These are phyloP conservation scores for Aphelenchoides besseyi DNA, from an alignment of 1,140 invertebrate genomes.

Conservation along the genomic window DNA sequence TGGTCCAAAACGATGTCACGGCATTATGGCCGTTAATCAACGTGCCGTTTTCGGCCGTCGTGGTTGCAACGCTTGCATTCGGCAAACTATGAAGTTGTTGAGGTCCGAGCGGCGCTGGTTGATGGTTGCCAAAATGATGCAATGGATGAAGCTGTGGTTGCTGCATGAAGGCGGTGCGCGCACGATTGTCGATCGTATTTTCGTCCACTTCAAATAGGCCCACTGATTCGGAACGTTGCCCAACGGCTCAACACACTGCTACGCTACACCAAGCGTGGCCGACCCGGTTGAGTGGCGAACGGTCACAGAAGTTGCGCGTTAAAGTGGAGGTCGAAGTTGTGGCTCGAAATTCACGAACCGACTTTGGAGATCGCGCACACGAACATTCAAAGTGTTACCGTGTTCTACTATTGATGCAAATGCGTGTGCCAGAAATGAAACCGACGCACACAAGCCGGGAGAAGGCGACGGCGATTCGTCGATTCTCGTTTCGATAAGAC, in stretches of 20 bases:
- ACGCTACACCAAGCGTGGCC: not conserved
- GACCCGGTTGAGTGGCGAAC: not conserved
- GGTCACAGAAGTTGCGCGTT: not conserved
- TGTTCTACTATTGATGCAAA: not conserved
- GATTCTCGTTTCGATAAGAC: not conserved
- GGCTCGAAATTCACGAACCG: no score
- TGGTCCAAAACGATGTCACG: not conserved
- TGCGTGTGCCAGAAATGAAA: no score
- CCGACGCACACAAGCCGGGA: not conserved
- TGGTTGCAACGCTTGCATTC: not conserved
- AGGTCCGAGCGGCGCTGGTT: not conserved
- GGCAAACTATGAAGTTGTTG: not conserved
- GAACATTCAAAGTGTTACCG: no score
- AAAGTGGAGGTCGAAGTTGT: not conserved
- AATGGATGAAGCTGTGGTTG: not conserved
- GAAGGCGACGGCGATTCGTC: not conserved
- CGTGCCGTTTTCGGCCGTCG: not conserved
- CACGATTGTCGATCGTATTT: not conserved
- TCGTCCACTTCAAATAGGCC: not conserved
- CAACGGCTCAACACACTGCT: not conserved
- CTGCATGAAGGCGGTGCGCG: not conserved
- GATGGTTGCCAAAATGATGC: not conserved
- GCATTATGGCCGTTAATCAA: not conserved
- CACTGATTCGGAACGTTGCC: conserved; percentile 5
- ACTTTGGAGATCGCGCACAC: no score